phyloP scores from a whole-genome alignment of 2,797 vertebrate species.

The Catamblyrhynchus diadema region DNA sequence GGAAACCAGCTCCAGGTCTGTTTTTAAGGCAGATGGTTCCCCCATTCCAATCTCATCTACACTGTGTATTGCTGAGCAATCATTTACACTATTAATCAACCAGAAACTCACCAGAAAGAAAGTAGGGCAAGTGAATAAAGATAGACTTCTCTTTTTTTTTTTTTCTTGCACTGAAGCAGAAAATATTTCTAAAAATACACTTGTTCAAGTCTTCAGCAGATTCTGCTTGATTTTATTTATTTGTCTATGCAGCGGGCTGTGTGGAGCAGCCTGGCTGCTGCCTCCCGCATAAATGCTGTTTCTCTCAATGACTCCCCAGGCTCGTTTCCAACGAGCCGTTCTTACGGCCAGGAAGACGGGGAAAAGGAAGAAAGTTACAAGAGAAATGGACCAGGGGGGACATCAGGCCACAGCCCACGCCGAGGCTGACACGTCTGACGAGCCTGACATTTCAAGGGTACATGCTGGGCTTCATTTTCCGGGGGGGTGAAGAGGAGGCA shows the following conservation, averaged over 20 bases:
- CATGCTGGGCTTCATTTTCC: neutral
- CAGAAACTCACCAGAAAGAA: slow-evolving; percentile 50
- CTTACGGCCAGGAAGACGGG: neutral
- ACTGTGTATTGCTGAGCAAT: slow-evolving; percentile 33
- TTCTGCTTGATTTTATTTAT: neutral
- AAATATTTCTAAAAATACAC: slow-evolving; percentile 40
- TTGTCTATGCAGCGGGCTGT: neutral
- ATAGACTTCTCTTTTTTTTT: neutral
- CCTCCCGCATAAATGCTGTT: slow-evolving; percentile 5
- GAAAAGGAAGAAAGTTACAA: slow-evolving; percentile 50
- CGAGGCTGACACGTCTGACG: slow-evolving; percentile 12
- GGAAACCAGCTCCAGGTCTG: neutral
- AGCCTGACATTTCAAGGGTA: slow-evolving; percentile 47
- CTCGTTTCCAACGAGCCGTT: neutral
- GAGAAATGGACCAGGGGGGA: slow-evolving; percentile 34
- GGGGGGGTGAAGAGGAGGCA: neutral
- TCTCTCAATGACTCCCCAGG: neutral
- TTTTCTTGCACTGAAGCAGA: neutral
- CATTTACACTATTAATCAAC: slow-evolving; percentile 49
- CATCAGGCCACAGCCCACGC: slow-evolving; percentile 33
- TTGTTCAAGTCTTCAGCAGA: neutral
- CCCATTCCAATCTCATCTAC: neutral
- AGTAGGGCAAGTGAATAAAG: slow-evolving; percentile 65
- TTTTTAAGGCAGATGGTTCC: neutral
- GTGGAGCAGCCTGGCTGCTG: slow-evolving; percentile 3